phyloP scores from a whole-genome alignment of 2,888 invertebrate genomes.

The Cistogaster globosa region DNA sequence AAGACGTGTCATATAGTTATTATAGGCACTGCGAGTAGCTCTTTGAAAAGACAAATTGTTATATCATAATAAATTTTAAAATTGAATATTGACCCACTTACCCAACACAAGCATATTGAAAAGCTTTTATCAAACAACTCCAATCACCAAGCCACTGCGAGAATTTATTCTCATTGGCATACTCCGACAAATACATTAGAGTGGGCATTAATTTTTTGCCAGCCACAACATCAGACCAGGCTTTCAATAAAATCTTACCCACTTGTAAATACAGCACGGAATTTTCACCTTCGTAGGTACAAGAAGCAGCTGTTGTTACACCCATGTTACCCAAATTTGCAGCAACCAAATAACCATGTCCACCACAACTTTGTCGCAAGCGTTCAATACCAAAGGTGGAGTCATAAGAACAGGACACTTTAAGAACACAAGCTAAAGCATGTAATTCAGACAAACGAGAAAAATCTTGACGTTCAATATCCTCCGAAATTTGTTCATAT shows the following conservation, averaged over 20 bases:
- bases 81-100: conserved; percentile 72
- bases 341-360: conserved; percentile 94
- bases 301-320: conserved; percentile 90
- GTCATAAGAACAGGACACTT: conserved; percentile 91
- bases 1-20: conserved; percentile 87
- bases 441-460: conserved; percentile 92
- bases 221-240: conserved; percentile 87
- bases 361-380: conserved; percentile 94
- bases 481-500: conserved; percentile 90
- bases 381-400: conserved; percentile 90
- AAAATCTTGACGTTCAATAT: conserved; percentile 89
- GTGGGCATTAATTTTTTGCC: conserved; percentile 86
- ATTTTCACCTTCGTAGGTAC: conserved; percentile 98
- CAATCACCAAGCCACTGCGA: conserved; percentile 75
- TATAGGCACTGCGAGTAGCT: conserved; percentile 87
- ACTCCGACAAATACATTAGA: conserved; percentile 85
- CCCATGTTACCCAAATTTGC: conserved; percentile 92
- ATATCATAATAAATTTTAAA: too few species aligned
- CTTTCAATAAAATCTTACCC: conserved; percentile 91
- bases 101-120: conserved; percentile 83
- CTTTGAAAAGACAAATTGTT: conserved; percentile 81
- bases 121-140: conserved; percentile 80
- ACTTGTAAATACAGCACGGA: conserved; percentile 95
- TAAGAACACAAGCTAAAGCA: conserved; percentile 93
- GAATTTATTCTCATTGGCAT: conserved; percentile 63